Evolutionary conservation across 2,113 vertebrate species (phyloP).

Genomic region (mouse (Mus musculus)): GRCm39 chr6:139126001-139126500

Average conservation of each 20-base stretch:
- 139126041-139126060: neutral
- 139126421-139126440: neutral
- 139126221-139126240: neutral
- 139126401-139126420: neutral
- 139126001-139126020: neutral
- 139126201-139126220: neutral
- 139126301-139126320: neutral
- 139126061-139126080: neutral
- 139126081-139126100: neutral
- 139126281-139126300: neutral
- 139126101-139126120: neutral
- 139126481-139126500: neutral
- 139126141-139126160: neutral
- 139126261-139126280: neutral
- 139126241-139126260: neutral
- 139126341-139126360: neutral
- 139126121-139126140: neutral
- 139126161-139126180: neutral
- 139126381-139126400: neutral
- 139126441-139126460: neutral
- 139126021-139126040: neutral
- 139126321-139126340: neutral
- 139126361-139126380: constrained; percentile 8
- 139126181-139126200: neutral
- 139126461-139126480: neutral